phyloP scores from a whole-genome alignment of 2,113 vertebrate species.

The Campylorhamphus procurvoides region DNA sequence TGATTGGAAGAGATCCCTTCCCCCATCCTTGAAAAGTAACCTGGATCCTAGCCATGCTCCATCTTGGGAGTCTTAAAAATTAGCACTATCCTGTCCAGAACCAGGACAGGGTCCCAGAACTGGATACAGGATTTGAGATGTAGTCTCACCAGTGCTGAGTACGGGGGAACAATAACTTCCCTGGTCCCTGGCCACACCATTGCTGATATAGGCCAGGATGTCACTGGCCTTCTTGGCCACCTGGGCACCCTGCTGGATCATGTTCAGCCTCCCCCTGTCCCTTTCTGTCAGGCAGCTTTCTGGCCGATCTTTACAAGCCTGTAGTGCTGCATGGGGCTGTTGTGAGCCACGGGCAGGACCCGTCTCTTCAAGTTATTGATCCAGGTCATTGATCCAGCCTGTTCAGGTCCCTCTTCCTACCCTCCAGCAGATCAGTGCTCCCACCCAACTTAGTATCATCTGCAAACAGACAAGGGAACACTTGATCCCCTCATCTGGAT shows the following conservation, averaged over 20 bases:
- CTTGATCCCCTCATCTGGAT: rapidly evolving
- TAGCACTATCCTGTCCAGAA: neutral
- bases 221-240: neutral
- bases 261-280: neutral
- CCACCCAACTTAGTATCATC: neutral
- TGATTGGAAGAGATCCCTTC: neutral
- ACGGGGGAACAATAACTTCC: neutral
- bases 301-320: neutral
- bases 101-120: neutral
- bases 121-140: too few relatives aligned
- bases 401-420: neutral
- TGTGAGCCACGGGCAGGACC: neutral
- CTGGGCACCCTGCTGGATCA: neutral
- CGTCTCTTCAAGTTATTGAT: neutral
- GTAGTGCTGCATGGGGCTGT: too few relatives aligned
- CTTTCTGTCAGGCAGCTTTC: neutral
- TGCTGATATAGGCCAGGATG: neutral
- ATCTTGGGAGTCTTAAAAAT: neutral
- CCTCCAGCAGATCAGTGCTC: neutral
- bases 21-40: neutral
- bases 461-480: neutral
- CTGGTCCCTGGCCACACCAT: neutral
- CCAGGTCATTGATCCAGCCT: rapidly evolving
- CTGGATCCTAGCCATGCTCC: too few relatives aligned
- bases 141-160: neutral